Evolutionary conservation across 2,113 vertebrate genomes (phyloP).

Genomic region (Bos taurus): DNA sequence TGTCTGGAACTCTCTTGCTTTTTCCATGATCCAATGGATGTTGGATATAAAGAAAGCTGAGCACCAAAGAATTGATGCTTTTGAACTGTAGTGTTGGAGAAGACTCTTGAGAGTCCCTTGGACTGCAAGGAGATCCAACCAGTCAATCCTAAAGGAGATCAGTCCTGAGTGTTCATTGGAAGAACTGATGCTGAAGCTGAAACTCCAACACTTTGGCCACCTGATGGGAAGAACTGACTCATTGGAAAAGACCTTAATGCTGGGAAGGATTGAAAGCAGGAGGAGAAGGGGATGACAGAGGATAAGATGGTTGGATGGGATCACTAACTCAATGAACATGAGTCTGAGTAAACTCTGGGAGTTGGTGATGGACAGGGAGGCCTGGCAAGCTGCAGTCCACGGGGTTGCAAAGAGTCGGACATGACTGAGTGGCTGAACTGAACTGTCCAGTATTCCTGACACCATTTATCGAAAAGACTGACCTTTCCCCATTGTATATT

Average conservation of each 20-base stretch:
- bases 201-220: background rate
- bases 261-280: rapidly evolving
- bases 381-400: background rate
- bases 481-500: background rate
- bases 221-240: background rate
- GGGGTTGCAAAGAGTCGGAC: background rate
- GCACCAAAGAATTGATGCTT: background rate
- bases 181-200: background rate
- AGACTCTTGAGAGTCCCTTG: background rate
- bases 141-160: background rate
- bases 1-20: background rate
- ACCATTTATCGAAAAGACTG: background rate
- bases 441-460: background rate
- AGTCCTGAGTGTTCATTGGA: background rate
- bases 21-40: background rate
- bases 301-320: background rate
- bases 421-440: background rate
- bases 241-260: background rate
- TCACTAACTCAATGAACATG: background rate
- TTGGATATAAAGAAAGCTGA: background rate
- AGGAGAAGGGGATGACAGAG: background rate
- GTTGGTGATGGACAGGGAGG: background rate
- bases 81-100: background rate
- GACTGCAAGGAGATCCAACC: background rate
- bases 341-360: background rate